Evolutionary conservation across 2,888 invertebrate species (phyloP), one percentile per base, ranked within the genome.

Genomic region (Ypsolopha sequella): DNA sequence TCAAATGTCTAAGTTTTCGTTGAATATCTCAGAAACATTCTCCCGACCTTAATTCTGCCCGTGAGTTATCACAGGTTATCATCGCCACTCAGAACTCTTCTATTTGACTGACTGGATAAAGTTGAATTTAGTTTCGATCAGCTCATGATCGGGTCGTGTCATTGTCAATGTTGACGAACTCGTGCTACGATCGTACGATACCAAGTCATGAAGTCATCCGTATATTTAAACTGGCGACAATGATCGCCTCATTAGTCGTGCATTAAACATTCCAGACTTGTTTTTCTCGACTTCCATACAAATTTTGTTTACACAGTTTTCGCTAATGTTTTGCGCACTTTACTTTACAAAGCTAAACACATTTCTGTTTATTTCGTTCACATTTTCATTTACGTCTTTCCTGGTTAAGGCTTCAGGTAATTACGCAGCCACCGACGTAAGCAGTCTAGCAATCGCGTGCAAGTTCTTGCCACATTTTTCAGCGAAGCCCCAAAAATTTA

Each of bases 241-340:
- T 68, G 59, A 59, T 60, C 58, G 59, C 70, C 75, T 72, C 75
- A 71, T 69, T 71, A 69, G 60, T 64, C 65, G 59, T 63, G 59
- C 64, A 68, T 68, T 70, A 64, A 70, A 72, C 66, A 73, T 67
- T 66, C 68, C 68, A 61, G 63, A 65, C 60, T 66, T 76, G 70
- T 76, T 75, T 70, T 75, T 73, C 72, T 65, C 63, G 58, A 53
- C 50, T 50, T 56, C 58, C 67, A 60, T 68, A 73, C 69, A 66
- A 65, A 68, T 57, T 54, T 55, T 80, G 70, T 81, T 85, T 81
- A 68, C 69, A 73, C 77, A 81, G 77, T 76, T 79, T 80, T 75
- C 63, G 58, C 59, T 50, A 63, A 68, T 64, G 68, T 73, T 74
- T 68, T 82, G 78, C 86, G 81, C 79, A 80, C 76, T 79, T 70